Percentiles rank a stretch among this genome's conserved stretches.
These are phyloP conservation scores for Lutraria lutraria DNA, from an alignment of 2,888 invertebrate species.

Conservation along the genomic window DNA sequence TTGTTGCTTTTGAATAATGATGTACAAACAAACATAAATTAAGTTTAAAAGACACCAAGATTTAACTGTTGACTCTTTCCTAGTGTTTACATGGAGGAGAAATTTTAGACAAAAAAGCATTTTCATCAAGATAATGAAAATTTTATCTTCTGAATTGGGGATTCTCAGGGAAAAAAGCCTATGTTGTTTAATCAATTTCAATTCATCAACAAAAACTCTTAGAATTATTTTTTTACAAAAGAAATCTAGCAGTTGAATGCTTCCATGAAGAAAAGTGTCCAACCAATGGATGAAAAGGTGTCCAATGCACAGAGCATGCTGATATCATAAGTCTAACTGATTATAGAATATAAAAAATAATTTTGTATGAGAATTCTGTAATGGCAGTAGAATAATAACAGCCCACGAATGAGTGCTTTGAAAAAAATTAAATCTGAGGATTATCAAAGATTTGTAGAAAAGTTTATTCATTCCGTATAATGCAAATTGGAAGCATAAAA, in stretches of 20 bases:
- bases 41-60: too few species aligned
- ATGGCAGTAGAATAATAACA: background rate
- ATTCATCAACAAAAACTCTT: background rate
- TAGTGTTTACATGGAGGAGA: too few species aligned
- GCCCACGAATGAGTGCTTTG: background rate
- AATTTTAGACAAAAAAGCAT: too few species aligned
- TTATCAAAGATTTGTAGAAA: slow-evolving; percentile 3
- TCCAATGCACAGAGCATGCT: background rate
- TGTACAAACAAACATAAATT: too few species aligned
- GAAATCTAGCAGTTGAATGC: background rate
- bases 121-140: too few species aligned
- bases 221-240: background rate
- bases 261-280: background rate
- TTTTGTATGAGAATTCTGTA: background rate
- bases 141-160: background rate
- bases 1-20: too few species aligned
- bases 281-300: background rate
- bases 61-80: too few species aligned
- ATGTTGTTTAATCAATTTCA: background rate
- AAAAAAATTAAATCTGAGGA: background rate
- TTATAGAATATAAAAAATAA: background rate
- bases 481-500: slow-evolving; percentile 5
- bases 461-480: background rate
- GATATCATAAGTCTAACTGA: background rate
- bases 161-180: slow-evolving; percentile 8